Conservation (phyloP, 2,797 vertebrate species). For the Eulemur rubriventer region DNA sequence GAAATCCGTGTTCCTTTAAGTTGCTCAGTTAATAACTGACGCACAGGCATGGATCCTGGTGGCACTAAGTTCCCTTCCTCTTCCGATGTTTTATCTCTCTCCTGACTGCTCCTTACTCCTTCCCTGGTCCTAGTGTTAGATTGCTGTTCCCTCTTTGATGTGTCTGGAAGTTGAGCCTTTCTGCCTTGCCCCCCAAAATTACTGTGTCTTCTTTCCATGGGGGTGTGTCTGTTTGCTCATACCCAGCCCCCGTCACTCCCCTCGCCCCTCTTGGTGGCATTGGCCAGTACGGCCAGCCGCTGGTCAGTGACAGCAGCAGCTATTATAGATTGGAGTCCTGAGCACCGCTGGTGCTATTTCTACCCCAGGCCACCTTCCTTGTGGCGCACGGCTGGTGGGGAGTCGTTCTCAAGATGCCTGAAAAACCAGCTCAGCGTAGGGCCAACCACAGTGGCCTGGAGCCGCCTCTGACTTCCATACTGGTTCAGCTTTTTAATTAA, state of each 20-base stretch:
- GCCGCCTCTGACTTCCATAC: neutral
- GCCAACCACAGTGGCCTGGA: neutral
- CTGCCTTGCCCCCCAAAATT: neutral
- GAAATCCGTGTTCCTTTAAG: too few species aligned
- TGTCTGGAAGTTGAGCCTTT: neutral
- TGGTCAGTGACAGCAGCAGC: neutral
- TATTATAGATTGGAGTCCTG: neutral
- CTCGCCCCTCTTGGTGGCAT: neutral
- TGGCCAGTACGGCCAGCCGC: neutral
- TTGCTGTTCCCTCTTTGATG: neutral
- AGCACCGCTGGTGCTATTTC: neutral
- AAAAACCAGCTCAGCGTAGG: neutral
- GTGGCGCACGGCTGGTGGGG: too few species aligned
- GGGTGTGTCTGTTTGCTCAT: neutral
- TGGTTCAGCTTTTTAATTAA: neutral
- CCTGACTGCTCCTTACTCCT: neutral
- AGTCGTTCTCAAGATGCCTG: neutral
- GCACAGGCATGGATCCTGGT: too few species aligned
- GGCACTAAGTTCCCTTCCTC: neutral
- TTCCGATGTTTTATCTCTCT: neutral
- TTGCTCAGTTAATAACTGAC: too few species aligned
- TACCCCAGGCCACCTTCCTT: neutral
- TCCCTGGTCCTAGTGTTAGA: neutral
- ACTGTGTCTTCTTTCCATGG: too few species aligned
- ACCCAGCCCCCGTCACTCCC: rapidly evolving